Evolutionary conservation across 2,888 invertebrate species (phyloP), one percentile per base, ranked within the genome.

Genomic region (Lithophane semibrunnea): DNA sequence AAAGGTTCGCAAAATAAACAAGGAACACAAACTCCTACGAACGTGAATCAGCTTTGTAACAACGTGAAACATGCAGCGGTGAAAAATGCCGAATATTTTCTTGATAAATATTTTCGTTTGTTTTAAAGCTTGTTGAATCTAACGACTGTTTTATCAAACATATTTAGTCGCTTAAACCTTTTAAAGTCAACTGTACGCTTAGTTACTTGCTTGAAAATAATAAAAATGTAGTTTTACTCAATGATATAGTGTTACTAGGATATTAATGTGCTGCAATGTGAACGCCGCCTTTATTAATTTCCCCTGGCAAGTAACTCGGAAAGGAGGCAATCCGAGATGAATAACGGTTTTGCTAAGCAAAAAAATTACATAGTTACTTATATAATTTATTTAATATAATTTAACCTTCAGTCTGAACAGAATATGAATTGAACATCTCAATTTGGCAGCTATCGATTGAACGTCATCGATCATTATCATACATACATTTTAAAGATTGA

Each of bases 11-110:
- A 56, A 64, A 64, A 60, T 37, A 56, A 71, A 72, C 29, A 49
- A 29, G 18, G 12, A 64, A 65, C 52, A 47, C 12, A 65, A 16
- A 29, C 16, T 60, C 49, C 21, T 42, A 21, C 37, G 24, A 52
- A 58, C 47, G n/a, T 0, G 24, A 58, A 63, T 58, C 37, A 63
- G 63, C 49, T 71, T 63, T 65, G 29, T 49, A 56, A 65, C 60
- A 24, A 80, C 7, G 65, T 37, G 8, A 54, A 71, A 47, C 24
- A 80, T 18, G 47, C 24, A 71, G 47, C 29, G 5, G 21, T 13
- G 47, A 24, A 72, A 77, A 76, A 82, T 58, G 3, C 13, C 37
- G 42, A 71, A 47, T 63, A 64, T 54, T 80, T 18, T 24, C 16
- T 71, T 60, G 24, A 58, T 77, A 60, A 66, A n/a, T 21, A 71